These are phyloP conservation scores for Cynopterus brachyotis DNA, from an alignment of 2,113 vertebrate genomes.

Conservation along the genomic window DNA sequence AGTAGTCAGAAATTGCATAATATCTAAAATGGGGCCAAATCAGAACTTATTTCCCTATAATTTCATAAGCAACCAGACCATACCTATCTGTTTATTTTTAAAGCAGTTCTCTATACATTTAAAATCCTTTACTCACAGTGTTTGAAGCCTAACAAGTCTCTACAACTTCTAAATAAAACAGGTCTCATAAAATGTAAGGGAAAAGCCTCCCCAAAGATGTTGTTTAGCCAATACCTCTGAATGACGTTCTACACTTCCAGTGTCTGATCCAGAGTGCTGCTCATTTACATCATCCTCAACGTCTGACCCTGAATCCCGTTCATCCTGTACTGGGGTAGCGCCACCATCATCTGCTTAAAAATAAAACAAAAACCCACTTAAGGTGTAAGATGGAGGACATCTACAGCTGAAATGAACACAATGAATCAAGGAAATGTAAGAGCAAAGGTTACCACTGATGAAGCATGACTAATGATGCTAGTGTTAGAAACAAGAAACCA, in stretches of 20 bases:
- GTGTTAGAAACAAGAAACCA: background rate
- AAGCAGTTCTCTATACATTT: background rate
- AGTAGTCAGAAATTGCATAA: background rate
- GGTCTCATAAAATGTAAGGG: background rate
- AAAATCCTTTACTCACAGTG: background rate
- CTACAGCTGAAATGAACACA: conserved; percentile 27
- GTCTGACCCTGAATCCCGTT: conserved; percentile 92
- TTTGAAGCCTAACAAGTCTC: background rate
- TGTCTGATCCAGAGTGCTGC: conserved; percentile 86
- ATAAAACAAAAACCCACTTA: conserved; percentile 65
- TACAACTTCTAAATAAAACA: conserved; percentile 12
- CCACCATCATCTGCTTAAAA: conserved; percentile 93
- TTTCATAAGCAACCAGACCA: background rate
- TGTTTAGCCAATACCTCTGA: conserved; percentile 88
- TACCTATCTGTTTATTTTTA: conserved; percentile 25
- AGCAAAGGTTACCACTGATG: background rate
- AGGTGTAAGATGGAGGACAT: conserved; percentile 41
- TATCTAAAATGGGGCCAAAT: background rate
- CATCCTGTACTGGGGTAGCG: conserved; percentile 96
- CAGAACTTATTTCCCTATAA: background rate
- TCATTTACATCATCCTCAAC: conserved; percentile 89
- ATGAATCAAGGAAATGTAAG: background rate
- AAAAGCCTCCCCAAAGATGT: conserved; percentile 43
- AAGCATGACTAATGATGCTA: background rate
- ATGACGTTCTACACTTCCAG: conserved; percentile 85